Base-by-base conservation (phyloP, 2,888 invertebrate species). In the Ophion costatus region DNA sequence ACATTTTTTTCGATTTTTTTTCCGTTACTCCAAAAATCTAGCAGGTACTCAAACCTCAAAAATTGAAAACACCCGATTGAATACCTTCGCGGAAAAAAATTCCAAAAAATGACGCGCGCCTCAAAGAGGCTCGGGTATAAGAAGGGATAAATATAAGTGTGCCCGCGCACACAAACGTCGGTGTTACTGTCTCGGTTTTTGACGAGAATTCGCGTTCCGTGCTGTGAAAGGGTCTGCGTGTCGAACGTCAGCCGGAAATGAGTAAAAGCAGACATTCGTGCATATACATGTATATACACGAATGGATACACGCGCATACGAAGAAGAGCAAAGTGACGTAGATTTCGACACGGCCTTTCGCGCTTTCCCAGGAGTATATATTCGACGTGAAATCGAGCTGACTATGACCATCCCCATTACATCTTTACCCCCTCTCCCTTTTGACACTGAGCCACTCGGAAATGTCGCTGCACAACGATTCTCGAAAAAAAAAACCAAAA, bases 221-320 rank as follows among this genome's bases (percentile, higher is more conserved):
- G 66, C 64, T 73, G 80, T 59, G 70, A 70, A 70, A 56, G 45
- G 51, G 45, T 61, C 56, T 82, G 86, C 84, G 86, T 84, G 77
- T 82, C 76, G 77, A 80, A 86, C 81, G 76, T 81, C 57, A 74
- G 63, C 82, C 83, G 79, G 81, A 85, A 85, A 86, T 66, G 79
- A 63, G 61, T 75, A 81, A 57, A 57, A 76, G 56, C 74, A 70
- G 75, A 70, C 79, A 82, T 82, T 79, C 79, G 74, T 81, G 11
- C 10, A 45, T 51, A 51, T 14, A 51, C 17, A 51, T 4, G 11
- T 51, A 17, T 51, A 51, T 51, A 14, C 4, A 45, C 2, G 29
- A n/a, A n/a, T n/a, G n/a, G n/a, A 29, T 29, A 29, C 29, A 29
- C 29, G 29, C 29, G 29, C 29, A 79, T 56, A 76, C 76, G 69